phyloP scores from a whole-genome alignment of 2,113 vertebrate genomes.

The Channa argus region DNA sequence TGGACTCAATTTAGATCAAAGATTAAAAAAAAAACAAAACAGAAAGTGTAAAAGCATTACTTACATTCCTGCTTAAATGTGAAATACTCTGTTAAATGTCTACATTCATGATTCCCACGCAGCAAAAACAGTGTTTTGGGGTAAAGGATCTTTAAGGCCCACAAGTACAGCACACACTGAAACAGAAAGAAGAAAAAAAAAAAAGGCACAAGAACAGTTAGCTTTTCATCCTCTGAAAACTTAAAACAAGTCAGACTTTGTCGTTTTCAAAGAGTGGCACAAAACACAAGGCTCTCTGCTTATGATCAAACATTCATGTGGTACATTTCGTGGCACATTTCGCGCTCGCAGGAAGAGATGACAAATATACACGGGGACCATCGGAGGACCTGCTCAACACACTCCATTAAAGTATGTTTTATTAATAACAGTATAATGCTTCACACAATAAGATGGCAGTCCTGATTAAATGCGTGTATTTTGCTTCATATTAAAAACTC shows the following conservation, averaged over 20 bases:
- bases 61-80: slow-evolving; percentile 99
- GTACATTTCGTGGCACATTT: slow-evolving; percentile 40
- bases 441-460: slow-evolving; percentile 16
- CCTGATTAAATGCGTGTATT: slow-evolving; percentile 25
- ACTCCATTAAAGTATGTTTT: slow-evolving; percentile 55
- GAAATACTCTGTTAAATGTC: slow-evolving; percentile 99
- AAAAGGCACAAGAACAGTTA: slow-evolving; percentile 18
- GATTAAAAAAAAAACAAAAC: not conserved
- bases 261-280: slow-evolving; percentile 29
- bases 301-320: slow-evolving; percentile 61
- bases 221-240: slow-evolving; percentile 29
- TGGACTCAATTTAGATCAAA: slow-evolving; percentile 26
- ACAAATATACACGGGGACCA: slow-evolving; percentile 30
- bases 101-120: slow-evolving; percentile 99
- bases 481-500: slow-evolving; percentile 41
- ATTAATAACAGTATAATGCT: slow-evolving; percentile 53
- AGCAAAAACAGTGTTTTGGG: slow-evolving; percentile 99
- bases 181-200: slow-evolving; percentile 49
- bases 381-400: slow-evolving; percentile 19
- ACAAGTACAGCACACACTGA: slow-evolving; percentile 99
- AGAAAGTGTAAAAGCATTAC: slow-evolving; percentile 72
- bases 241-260: slow-evolving; percentile 33
- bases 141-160: slow-evolving; percentile 99
- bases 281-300: slow-evolving; percentile 35
- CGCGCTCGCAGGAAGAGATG: slow-evolving; percentile 15